Conservation (phyloP, 2,113 vertebrate genomes). For the Merops nubicus region DNA sequence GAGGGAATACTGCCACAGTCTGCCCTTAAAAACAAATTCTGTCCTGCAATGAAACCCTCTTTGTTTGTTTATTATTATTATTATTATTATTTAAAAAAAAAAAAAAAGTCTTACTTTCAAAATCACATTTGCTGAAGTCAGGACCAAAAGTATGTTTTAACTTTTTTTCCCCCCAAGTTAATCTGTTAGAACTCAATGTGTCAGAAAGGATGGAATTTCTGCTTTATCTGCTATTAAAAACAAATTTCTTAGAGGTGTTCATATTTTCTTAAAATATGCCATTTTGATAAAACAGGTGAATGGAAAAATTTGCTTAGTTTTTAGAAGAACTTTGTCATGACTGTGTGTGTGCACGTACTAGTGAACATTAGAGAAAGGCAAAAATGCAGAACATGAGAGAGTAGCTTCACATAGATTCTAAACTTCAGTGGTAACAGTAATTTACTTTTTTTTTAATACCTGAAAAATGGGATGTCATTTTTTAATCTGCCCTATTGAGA, state of each 20-base stretch:
- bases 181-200: neutral
- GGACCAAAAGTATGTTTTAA: neutral
- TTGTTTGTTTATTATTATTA: neutral
- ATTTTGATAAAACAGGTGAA: neutral
- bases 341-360: neutral
- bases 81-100: neutral
- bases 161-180: neutral
- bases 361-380: neutral
- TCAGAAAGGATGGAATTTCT: neutral
- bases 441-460: neutral
- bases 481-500: neutral
- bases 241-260: neutral
- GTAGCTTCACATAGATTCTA: neutral
- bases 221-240: neutral
- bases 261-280: neutral
- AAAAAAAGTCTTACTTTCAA: neutral
- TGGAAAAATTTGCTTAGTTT: neutral
- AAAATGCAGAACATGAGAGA: neutral
- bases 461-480: neutral
- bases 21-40: neutral
- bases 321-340: neutral
- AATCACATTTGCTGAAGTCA: neutral
- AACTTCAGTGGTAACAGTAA: neutral
- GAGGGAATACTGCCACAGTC: neutral
- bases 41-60: neutral